Base-by-base conservation (phyloP, 2,797 vertebrate species). In the Pantherophis vulpinus region DNA sequence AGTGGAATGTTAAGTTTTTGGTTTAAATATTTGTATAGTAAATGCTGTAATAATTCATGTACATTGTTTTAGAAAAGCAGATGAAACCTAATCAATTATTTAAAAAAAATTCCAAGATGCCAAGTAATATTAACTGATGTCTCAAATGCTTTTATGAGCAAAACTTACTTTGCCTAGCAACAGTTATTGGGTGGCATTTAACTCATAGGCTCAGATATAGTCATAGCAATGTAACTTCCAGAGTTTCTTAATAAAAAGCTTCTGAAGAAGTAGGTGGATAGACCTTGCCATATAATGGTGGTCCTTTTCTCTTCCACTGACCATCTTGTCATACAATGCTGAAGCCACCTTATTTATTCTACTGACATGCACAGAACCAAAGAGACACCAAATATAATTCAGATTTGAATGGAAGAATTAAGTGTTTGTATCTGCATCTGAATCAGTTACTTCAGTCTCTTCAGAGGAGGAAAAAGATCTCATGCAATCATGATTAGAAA, bases 111-210 rank as follows among this genome's bases (percentile, higher is more conserved):
- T 54, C 32, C 88, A 51, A 70, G 93, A 56, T 8, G 2, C 87
- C 94, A 18, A 32, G 86, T 86, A 88, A 20, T 32, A 47, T 47
- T 92, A 0, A 66, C 86, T 90, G 94, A 27, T 20, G 55, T 88
- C 59, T 95, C 60, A 91, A 90, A 94, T 95, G 95, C 97, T 96
- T 97, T 96, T 97, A 95, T 97, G 96, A 97, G 94, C 91, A 94
- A 97, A 97, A 93, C 94, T 93, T 96, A 86, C 92, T 89, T 95
- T 95, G 92, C 95, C 87, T 95, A 93, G 94, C 96, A 96, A 96
- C 95, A 60, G 95, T 96, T 97, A 95, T 96, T 90, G 0, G 59
- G 7, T 90, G 88, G 93, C 91, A 93, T 70, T 94, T 92, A 94
- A 27, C 2, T 92, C 87, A 89, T 55, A 91, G 61, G 90, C 2